These are phyloP conservation scores for Ellobium chinense DNA, from an alignment of 2,888 invertebrate genomes.

Conservation along the genomic window DNA sequence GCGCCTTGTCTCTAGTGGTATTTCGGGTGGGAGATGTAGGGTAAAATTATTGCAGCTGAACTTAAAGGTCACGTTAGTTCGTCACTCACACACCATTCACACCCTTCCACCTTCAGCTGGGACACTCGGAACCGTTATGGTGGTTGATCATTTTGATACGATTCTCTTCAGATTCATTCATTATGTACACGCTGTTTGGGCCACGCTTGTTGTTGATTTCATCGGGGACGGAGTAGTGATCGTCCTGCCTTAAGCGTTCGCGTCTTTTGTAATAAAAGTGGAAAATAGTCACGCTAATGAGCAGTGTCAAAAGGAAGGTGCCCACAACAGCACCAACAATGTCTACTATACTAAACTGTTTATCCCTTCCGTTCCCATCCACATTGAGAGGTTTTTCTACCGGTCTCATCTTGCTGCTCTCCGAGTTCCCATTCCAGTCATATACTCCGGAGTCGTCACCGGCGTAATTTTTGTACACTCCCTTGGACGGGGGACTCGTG, in stretches of 20 bases:
- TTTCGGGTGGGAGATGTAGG: too few relatives aligned
- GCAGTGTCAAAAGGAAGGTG: constrained; percentile 74
- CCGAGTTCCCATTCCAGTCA: constrained; percentile 53
- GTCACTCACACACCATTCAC: not conserved
- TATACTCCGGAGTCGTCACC: constrained; percentile 42
- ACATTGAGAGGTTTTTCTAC: not conserved
- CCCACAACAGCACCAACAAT: constrained; percentile 77
- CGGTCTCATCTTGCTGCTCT: constrained; percentile 36
- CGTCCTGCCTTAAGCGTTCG: constrained; percentile 51
- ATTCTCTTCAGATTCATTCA: constrained; percentile 58
- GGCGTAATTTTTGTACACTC: constrained; percentile 38
- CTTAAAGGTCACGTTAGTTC: not conserved
- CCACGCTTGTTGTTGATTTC: constrained; percentile 33
- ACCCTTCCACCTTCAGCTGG: not conserved
- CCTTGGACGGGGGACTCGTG: constrained; percentile 31
- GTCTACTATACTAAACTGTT: constrained; percentile 71
- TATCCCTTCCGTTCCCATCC: not conserved
- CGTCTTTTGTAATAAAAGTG: constrained; percentile 61
- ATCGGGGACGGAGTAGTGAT: constrained; percentile 53
- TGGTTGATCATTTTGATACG: constrained; percentile 58
- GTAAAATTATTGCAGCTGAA: not conserved
- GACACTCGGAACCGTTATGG: constrained; percentile 40
- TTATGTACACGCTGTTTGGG: constrained; percentile 54
- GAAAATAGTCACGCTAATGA: constrained; percentile 72
- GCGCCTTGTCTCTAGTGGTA: too few relatives aligned